A percentile compares a stretch with the other conserved stretches of the same genome.
Conservation (phyloP, 2,888 invertebrate genomes). For the Craniophora ligustri region DNA sequence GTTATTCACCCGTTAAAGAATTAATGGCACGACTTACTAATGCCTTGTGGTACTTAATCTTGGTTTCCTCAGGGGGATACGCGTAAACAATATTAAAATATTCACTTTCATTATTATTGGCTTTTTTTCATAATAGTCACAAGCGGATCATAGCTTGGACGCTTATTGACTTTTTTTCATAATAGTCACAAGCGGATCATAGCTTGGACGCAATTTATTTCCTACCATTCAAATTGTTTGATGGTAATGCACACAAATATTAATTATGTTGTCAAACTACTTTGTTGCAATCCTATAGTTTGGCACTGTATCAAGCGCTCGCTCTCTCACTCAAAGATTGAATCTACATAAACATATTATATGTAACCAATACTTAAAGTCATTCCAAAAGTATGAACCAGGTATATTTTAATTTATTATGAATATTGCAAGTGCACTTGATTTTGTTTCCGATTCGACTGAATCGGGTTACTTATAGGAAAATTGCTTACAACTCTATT, state of each 20-base stretch:
- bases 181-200: too few relatives aligned
- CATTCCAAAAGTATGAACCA: slow-evolving; percentile 19
- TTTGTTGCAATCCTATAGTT: slow-evolving; percentile 23
- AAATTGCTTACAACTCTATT: slow-evolving; percentile 37
- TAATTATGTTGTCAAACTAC: too few relatives aligned
- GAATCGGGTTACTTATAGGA: slow-evolving; percentile 34
- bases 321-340: slow-evolving; percentile 20
- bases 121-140: too few relatives aligned
- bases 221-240: too few relatives aligned
- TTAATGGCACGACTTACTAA: slow-evolving; percentile 77
- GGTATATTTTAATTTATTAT: slow-evolving; percentile 23
- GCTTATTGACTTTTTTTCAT: too few relatives aligned
- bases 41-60: slow-evolving; percentile 75
- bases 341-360: neutral
- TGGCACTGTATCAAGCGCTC: slow-evolving; percentile 46
- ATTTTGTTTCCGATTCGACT: slow-evolving; percentile 24
- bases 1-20: slow-evolving; percentile 82
- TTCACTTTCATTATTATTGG: slow-evolving; percentile 45
- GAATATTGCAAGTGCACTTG: slow-evolving; percentile 29
- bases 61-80: slow-evolving; percentile 65
- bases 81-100: slow-evolving; percentile 67
- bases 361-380: slow-evolving; percentile 8
- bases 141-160: too few relatives aligned
- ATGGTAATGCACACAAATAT: too few relatives aligned
- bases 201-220: too few relatives aligned